A percentile compares a stretch with the other conserved stretches of the same genome.
Evolutionary conservation across 2,113 vertebrate genomes (phyloP).

Genomic region (Mixornis gularis): DNA sequence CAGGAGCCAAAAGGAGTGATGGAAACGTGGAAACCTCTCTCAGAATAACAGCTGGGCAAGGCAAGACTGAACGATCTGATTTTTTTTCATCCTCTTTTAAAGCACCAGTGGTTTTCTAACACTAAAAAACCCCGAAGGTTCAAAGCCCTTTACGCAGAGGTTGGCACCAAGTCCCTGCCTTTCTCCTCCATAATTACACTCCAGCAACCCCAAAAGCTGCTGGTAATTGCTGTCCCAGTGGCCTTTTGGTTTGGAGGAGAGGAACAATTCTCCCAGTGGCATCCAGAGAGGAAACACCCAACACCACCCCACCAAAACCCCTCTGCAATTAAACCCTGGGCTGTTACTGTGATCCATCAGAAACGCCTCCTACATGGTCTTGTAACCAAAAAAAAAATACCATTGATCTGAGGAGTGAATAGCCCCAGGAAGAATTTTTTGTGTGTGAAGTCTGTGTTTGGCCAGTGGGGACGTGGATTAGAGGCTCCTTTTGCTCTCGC

Average conservation of each 20-base stretch:
- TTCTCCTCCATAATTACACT: neutral
- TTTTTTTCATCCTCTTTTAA: neutral
- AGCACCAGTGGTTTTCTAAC: neutral
- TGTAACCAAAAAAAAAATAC: neutral
- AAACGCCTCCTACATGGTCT: neutral
- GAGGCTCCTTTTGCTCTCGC: neutral
- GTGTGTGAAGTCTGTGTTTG: neutral
- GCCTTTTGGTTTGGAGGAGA: neutral
- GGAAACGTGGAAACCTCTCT: neutral
- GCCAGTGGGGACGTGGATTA: neutral
- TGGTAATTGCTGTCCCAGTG: neutral
- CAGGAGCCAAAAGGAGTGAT: neutral
- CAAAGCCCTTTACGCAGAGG: neutral
- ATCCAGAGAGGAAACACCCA: conserved; percentile 10
- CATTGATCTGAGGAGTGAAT: neutral
- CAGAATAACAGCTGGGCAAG: neutral
- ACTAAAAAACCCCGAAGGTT: neutral
- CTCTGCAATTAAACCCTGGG: neutral
- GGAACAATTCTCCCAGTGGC: neutral
- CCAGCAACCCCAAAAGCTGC: neutral
- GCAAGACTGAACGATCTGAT: neutral
- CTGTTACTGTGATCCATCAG: neutral
- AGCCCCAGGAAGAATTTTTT: neutral
- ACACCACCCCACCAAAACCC: neutral
- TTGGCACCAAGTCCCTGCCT: neutral